A percentile compares a stretch with the other conserved stretches of the same genome.
These are phyloP conservation scores for Lucinisca nassula DNA, from an alignment of 2,888 invertebrate species.

Conservation along the genomic window DNA sequence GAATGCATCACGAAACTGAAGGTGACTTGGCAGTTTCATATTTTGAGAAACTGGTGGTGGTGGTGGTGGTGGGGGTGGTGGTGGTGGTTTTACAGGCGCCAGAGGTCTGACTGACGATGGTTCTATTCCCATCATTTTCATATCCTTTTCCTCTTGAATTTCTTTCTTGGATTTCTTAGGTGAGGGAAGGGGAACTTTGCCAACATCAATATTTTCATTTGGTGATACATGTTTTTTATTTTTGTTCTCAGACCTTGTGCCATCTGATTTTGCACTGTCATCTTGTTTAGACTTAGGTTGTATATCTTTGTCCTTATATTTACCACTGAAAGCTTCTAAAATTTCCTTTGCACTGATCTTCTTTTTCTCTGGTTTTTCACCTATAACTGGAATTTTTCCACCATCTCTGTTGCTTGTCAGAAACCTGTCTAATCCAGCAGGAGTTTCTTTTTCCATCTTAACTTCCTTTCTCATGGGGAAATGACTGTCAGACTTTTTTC, in stretches of 20 bases:
- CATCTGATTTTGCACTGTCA: constrained; percentile 10
- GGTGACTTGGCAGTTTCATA: background rate
- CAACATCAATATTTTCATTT: background rate
- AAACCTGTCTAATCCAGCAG: constrained; percentile 71
- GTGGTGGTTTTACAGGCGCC: constrained; percentile 70
- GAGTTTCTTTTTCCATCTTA: constrained; percentile 57
- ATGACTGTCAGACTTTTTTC: constrained; percentile 54
- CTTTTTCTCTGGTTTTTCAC: constrained; percentile 56
- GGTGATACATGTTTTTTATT: background rate
- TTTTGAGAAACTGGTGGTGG: constrained; percentile 45
- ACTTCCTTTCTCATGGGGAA: constrained; percentile 19
- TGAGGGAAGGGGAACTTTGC: background rate
- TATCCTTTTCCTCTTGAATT: constrained; percentile 61
- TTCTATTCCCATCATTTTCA: constrained; percentile 75
- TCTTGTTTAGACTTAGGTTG: constrained; percentile 12
- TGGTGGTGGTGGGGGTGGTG: constrained; percentile 62
- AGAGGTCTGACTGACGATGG: constrained; percentile 53
- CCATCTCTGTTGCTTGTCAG: constrained; percentile 67
- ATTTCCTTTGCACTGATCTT: constrained; percentile 70
- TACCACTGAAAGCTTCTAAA: constrained; percentile 67
- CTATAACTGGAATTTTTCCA: constrained; percentile 69
- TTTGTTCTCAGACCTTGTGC: background rate
- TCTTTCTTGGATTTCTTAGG: constrained; percentile 31
- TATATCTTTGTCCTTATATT: constrained; percentile 57
- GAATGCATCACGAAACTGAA: background rate